Evolutionary conservation across 1,140 invertebrate species (phyloP).

Genomic region (Rhysida immarginata): DNA sequence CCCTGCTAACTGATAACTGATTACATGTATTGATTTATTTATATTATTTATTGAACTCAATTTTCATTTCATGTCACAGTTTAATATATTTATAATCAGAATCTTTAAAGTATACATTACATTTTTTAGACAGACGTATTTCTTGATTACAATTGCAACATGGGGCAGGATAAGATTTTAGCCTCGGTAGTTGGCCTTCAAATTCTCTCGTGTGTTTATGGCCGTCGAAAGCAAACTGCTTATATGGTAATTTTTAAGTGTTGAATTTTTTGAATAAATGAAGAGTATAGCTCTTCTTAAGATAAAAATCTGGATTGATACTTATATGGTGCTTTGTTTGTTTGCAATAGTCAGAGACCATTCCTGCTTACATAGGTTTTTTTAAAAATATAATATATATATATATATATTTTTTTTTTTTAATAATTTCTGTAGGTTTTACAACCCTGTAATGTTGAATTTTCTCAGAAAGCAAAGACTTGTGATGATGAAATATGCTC

Average conservation of each 20-base stretch:
- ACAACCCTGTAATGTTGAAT: conserved; percentile 54
- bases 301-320: too few species aligned
- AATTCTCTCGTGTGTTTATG: conserved; percentile 32
- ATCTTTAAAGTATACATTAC: too few species aligned
- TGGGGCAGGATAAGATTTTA: conserved; percentile 45
- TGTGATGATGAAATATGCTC: conserved; percentile 45
- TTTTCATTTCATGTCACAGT: too few species aligned
- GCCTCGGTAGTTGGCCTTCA: conserved; percentile 47
- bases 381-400: too few species aligned
- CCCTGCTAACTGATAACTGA: too few species aligned
- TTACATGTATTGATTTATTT: too few species aligned
- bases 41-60: too few species aligned
- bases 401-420: background rate
- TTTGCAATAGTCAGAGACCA: too few species aligned
- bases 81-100: background rate
- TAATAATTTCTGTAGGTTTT: conserved; percentile 32
- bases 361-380: too few species aligned
- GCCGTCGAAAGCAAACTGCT: conserved; percentile 16
- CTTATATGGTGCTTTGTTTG: too few species aligned
- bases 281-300: background rate
- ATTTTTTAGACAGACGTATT: conserved; percentile 53
- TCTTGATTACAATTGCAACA: conserved; percentile 52
- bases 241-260: conserved; percentile 16
- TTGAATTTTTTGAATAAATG: background rate
- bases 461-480: conserved; percentile 42